Conservation (phyloP, 2,113 vertebrate genomes). For the Aspidoscelis tigris region DNA sequence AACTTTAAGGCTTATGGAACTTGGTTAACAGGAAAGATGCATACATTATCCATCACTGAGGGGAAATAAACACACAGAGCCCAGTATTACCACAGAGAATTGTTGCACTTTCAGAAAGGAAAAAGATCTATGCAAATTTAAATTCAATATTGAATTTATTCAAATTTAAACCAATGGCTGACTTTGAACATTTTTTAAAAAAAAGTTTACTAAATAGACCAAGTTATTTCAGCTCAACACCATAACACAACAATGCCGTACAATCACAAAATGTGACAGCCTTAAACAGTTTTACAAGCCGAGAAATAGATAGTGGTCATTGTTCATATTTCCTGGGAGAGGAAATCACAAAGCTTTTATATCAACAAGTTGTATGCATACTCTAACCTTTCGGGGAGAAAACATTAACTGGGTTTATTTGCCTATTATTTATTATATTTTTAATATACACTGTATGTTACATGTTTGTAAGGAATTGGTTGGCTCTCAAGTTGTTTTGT, state of each 20-base stretch:
- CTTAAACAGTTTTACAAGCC: too few relatives aligned
- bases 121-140: neutral
- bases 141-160: neutral
- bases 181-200: neutral
- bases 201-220: neutral
- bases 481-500: too few relatives aligned
- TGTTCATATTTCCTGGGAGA: too few relatives aligned
- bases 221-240: neutral
- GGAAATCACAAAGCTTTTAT: too few relatives aligned
- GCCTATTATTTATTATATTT: too few relatives aligned
- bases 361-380: too few relatives aligned
- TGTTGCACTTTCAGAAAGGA: neutral
- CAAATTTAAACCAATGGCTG: neutral
- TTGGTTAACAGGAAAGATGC: neutral
- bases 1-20: conserved; percentile 14
- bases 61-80: neutral
- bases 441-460: too few relatives aligned
- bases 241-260: neutral
- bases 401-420: too few relatives aligned
- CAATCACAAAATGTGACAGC: neutral
- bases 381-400: too few relatives aligned
- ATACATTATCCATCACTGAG: conserved; percentile 10
- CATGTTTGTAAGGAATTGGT: too few relatives aligned
- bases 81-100: neutral
- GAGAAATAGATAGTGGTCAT: too few relatives aligned